Base-by-base conservation (phyloP, 2,113 vertebrate genomes). In the Engraulis encrasicolus region DNA sequence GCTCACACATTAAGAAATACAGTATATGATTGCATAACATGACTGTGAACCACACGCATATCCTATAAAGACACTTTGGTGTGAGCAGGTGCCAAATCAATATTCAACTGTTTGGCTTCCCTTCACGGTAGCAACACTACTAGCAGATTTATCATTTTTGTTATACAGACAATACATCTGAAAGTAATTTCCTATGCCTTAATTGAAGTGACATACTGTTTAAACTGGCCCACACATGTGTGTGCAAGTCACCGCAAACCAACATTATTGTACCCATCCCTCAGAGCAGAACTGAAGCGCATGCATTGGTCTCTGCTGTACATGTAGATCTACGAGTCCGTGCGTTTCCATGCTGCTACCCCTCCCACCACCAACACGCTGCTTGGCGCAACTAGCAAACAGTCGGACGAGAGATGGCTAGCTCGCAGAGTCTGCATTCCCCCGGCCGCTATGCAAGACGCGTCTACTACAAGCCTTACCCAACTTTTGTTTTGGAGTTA, bases 311-410 rank as follows among this genome's bases (percentile, higher is more conserved):
- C 12, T 74, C 66, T 15, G n/a, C n/a, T n/a, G n/a, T n/a, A n/a
- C 66, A 36, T 15, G 38, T 78, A n/a, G n/a, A n/a, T 58, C 61
- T 50, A 81, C 78, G 79, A 31, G 45, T 85, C 79, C 81, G 31
- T 58, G 34, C 78, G 66, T 45, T 50, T 77, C 61, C 71, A 85
- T 79, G 78, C 74, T 20, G 81, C 79, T 83, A 86, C 82, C 87
- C 87, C 87, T 88, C 87, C 87, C 84, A 88, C 66, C 66, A 85
- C 66, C 66, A 85, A 48, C 81, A 71, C 81, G 81, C 84, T 82
- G 1, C 27, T 74, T 74, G 66, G 31, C 66, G 66, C 66, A 74
- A 11, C 58, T 12, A 66, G 58, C 58, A 34, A 34, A 58, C 54
- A 74, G 66, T 74, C 27, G 12, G 66, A 58, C 50, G 31, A 34